Conservation (phyloP, 2,888 invertebrate genomes). For the Diaperis boleti region DNA sequence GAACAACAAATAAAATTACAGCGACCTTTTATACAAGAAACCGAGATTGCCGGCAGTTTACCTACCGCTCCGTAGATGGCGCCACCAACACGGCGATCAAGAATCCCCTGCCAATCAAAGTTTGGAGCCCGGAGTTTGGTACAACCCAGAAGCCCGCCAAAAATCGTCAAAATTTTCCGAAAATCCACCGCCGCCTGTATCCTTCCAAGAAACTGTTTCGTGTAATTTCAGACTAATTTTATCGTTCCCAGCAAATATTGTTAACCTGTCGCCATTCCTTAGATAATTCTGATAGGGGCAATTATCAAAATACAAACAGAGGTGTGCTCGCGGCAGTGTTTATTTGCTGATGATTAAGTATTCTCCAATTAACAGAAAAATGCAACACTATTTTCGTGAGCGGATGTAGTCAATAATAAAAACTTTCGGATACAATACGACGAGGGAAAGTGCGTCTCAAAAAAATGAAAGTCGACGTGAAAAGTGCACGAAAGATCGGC, state of each 20-base stretch:
- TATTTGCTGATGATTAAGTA: conserved; percentile 21
- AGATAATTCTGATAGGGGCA: conserved; percentile 37
- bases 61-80: no score
- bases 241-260: conserved; percentile 41
- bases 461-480: conserved; percentile 49
- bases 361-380: conserved; percentile 15
- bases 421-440: conserved; percentile 23
- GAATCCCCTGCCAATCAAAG: no score
- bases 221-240: conserved; percentile 35
- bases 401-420: conserved; percentile 9
- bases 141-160: no score
- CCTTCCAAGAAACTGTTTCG: conserved; percentile 16
- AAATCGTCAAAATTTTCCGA: no score
- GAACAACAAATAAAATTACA: no score
- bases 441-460: conserved; percentile 45
- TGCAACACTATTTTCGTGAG: conserved; percentile 12
- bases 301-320: conserved; percentile 42
- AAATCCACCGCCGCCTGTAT: no score
- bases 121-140: no score
- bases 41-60: no score
- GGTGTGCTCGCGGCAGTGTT: conserved; percentile 35
- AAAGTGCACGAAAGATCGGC: conserved; percentile 43
- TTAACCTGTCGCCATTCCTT: conserved; percentile 46
- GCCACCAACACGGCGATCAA: no score
- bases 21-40: no score